Evolutionary conservation across 2,888 invertebrate species (phyloP), one percentile per base, ranked within the genome.

Genomic region (Argynnis bischoffii): DNA sequence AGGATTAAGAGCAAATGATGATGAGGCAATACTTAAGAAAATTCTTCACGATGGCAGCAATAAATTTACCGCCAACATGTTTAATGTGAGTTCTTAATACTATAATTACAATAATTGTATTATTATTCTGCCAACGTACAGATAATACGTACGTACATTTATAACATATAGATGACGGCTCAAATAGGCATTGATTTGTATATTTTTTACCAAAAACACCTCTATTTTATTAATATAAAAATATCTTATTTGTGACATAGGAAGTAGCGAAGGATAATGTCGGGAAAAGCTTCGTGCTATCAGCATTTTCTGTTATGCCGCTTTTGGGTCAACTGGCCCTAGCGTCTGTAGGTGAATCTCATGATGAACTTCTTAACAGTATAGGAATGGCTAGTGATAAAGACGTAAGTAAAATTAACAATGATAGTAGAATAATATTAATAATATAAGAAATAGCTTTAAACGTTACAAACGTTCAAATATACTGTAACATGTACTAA

Each of bases 231-330:
- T 46, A 46, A 46, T n/a, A n/a, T n/a, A n/a, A n/a, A n/a, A n/a
- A n/a, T n/a, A n/a, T n/a, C n/a, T n/a, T n/a, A n/a, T 26, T 59
- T 76, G 8, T 68, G 66, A 72, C 78, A 1, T 74, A 90, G 90
- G 86, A 86, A 72, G 84, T 87, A 3, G 78, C 79, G 0, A 82
- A 83, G 21, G 61, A 56, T 1, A 76, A 86, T 0, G 76, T 78
- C 0, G 80, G 75, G 1, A 75, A 88, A 72, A 92, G 87, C 70
- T 77, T 89, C 18, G 85, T 92, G 13, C 66, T 92, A 54, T 93
- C 93, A 0, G 92, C 92, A 0, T 89, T 89, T 75, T 93, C 93
- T 2, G 88, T 92, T 3, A 75, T 93, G 72, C 75, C 87, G 0
- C 89, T 88, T 0, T 80, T 93, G 1, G 89, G 86, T 0, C 86